A percentile compares a stretch with the other conserved stretches of the same genome.
Conservation (phyloP, 2,888 invertebrate species). For the Hydroisotoma schaefferi region DNA sequence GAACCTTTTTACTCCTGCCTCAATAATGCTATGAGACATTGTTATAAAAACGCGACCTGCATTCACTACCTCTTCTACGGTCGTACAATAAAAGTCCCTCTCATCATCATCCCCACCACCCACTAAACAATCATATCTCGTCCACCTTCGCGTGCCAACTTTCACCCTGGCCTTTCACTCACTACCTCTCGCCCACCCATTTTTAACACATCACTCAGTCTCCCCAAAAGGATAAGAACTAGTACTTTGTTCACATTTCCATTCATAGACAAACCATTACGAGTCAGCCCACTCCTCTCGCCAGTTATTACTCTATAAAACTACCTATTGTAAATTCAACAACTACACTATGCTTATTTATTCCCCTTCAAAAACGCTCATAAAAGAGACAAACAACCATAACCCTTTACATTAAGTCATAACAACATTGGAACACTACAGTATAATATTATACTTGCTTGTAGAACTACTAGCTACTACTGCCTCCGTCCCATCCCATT, state of each 20-base stretch:
- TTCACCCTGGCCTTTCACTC: conserved; percentile 37
- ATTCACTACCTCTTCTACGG: conserved; percentile 49
- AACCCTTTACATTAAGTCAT: not conserved
- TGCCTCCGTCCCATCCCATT: too few species aligned
- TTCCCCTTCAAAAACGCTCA: conserved; percentile 16
- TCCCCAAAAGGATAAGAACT: too few species aligned
- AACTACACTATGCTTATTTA: conserved; percentile 19
- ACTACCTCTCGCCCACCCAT: conserved; percentile 5
- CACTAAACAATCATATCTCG: conserved; percentile 49
- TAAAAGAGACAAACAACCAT: conserved; percentile 36
- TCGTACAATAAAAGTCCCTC: conserved; percentile 48
- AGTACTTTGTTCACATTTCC: not conserved
- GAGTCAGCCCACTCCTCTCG: not conserved
- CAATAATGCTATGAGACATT: conserved; percentile 43
- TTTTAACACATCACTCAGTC: conserved; percentile 21
- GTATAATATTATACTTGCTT: too few species aligned
- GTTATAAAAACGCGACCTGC: conserved; percentile 50
- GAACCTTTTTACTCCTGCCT: conserved; percentile 8
- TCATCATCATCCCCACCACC: conserved; percentile 48
- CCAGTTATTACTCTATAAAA: conserved; percentile 40
- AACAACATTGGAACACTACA: too few species aligned
- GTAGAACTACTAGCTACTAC: too few species aligned
- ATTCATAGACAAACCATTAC: not conserved
- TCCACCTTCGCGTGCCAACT: conserved; percentile 39
- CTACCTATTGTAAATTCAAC: conserved; percentile 35